Evolutionary conservation across 2,113 vertebrate species (phyloP), one percentile per base, ranked within the genome.

Genomic region (Calidris pugnax): DNA sequence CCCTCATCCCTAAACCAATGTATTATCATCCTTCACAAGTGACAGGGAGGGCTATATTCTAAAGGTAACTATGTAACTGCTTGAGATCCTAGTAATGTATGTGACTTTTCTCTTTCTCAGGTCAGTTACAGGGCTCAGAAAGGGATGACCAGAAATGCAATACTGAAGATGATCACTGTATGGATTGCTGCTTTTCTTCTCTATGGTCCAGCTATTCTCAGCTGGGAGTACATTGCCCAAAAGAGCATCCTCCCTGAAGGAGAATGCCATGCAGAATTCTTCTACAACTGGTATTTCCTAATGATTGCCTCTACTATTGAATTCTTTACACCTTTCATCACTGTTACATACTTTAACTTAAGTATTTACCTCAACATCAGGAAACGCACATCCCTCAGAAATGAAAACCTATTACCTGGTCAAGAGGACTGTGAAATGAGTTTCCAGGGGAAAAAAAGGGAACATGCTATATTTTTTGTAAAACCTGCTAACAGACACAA

Each of bases 241-340:
- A 93, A 86, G 12, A 98, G 97, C 69, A 98, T 98, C 41, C 95
- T 98, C 26, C 97, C 97, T 6, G 92, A 97, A 37, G 92, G 97
- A 37, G 95, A 98, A 89, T 98, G 98, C 78, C 97, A 98, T 4
- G 98, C 98, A 17, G 98, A 98, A 86, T 98, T 98, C 89, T 98
- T 98, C 95, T 98, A 98, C 95, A 98, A 98, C 85, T 98, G 98
- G 97, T 98, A 98, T 69, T 98, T 98, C 94, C 92, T 98, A 37
- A 98, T 98, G 95, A 98, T 96, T 12, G 98, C 98, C 23, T 98
- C 98, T 57, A 97, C 97, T 15, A 82, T 98, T 45, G 98, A 98
- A 95, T 98, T 98, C 92, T 98, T 98, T 87, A 98, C 98, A 6
- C 98, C 98, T 15, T 98, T 98, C 77, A 97, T 98, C 89, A 98